Percentiles rank a stretch among this genome's conserved stretches.
Evolutionary conservation across 2,797 vertebrate genomes (phyloP).

Genomic region (Muscicapa comitata): DNA sequence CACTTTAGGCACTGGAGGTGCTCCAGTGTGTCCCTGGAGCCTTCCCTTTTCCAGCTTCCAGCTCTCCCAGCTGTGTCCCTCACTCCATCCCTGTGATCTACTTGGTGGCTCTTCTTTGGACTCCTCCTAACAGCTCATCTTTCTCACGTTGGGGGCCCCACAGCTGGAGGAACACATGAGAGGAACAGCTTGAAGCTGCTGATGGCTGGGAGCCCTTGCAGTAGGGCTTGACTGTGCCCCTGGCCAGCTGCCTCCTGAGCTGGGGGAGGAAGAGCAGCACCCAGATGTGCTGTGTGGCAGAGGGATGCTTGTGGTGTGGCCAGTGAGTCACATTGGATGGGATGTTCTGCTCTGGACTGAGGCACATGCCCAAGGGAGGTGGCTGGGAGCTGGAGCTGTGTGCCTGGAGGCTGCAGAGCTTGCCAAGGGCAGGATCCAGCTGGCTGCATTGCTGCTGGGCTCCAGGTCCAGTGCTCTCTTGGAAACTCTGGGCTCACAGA

Average conservation of each 20-base stretch:
- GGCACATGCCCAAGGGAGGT: fast-evolving
- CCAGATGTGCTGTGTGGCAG: background rate
- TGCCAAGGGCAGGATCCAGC: background rate
- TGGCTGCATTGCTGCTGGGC: background rate
- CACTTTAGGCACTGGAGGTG: background rate
- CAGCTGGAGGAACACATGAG: fast-evolving
- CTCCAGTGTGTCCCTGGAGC: background rate
- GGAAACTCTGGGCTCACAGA: background rate
- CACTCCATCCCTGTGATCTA: background rate
- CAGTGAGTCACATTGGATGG: background rate
- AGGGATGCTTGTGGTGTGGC: background rate
- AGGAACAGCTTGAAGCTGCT: background rate
- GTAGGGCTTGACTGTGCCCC: background rate
- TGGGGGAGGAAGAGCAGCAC: background rate
- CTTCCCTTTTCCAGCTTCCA: background rate
- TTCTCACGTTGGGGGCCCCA: fast-evolving
- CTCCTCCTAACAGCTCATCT: background rate
- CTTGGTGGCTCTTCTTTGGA: background rate
- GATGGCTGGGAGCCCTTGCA: background rate
- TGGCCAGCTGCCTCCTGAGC: background rate
- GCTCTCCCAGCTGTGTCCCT: fast-evolving
- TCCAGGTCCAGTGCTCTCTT: background rate
- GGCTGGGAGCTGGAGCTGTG: background rate
- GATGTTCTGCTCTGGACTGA: background rate
- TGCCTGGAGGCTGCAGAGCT: background rate